Conservation (phyloP, 2,113 vertebrate genomes). For the Aptenodytes forsteri region DNA sequence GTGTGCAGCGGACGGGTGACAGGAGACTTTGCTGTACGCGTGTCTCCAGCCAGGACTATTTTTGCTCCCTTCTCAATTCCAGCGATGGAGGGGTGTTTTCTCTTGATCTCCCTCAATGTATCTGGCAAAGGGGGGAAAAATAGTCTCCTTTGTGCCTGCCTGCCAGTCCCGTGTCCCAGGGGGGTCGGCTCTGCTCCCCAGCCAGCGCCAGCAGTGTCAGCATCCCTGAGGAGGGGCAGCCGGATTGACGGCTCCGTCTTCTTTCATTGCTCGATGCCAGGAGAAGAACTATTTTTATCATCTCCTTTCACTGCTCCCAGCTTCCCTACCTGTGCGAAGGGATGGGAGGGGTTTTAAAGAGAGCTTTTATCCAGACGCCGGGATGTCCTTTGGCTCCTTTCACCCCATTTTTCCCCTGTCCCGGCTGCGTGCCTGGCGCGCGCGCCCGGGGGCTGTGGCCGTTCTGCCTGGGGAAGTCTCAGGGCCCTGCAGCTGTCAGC, state of each 20-base stretch:
- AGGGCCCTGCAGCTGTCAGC: neutral
- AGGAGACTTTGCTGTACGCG: neutral
- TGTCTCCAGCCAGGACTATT: neutral
- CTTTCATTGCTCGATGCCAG: accelerated
- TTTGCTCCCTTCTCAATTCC: neutral
- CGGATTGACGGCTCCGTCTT: neutral
- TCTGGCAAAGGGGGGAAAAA: accelerated
- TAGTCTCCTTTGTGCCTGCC: neutral
- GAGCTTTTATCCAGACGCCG: accelerated
- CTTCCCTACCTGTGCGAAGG: neutral
- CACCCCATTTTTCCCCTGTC: accelerated
- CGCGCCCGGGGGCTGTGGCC: accelerated
- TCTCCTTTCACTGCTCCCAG: neutral
- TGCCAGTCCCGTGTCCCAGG: neutral
- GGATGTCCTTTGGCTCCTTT: neutral
- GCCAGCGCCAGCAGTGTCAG: neutral
- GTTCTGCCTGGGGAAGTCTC: neutral
- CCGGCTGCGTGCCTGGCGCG: accelerated
- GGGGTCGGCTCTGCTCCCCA: neutral
- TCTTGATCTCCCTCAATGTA: neutral
- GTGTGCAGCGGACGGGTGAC: neutral
- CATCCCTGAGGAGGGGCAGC: neutral
- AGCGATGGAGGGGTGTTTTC: accelerated
- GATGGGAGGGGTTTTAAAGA: neutral
- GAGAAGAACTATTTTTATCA: neutral